Conservation (phyloP, 2,888 invertebrate species). For the Yponomeuta malinellus region DNA sequence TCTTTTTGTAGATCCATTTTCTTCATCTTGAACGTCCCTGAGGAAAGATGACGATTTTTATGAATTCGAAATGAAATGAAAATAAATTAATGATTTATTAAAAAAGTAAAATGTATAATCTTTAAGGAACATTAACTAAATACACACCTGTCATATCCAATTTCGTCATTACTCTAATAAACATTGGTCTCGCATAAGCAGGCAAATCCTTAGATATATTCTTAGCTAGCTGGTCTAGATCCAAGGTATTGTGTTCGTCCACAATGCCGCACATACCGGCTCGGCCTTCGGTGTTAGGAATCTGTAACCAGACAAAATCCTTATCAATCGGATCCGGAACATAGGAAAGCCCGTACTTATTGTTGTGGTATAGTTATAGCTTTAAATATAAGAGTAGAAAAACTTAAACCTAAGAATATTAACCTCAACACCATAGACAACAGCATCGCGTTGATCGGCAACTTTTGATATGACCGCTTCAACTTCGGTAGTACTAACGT, state of each 20-base stretch:
- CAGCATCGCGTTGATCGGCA: constrained; percentile 89
- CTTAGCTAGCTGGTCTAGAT: constrained; percentile 77
- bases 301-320: constrained; percentile 44
- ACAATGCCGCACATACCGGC: constrained; percentile 98
- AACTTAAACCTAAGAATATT: constrained; percentile 17
- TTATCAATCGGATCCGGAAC: background rate
- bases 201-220: constrained; percentile 85
- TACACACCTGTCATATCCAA: constrained; percentile 92
- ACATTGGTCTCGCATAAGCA: constrained; percentile 92
- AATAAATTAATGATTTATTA: background rate
- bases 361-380: too few species aligned
- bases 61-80: too few species aligned
- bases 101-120: background rate
- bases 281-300: constrained; percentile 87
- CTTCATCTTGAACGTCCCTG: constrained; percentile 97
- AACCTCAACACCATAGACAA: constrained; percentile 96
- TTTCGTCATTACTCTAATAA: constrained; percentile 88
- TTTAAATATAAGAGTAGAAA: too few species aligned
- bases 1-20: constrained; percentile 95
- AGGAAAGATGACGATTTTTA: too few species aligned
- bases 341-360: too few species aligned
- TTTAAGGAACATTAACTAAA: too few species aligned
- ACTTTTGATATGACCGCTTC: constrained; percentile 93
- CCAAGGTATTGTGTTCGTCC: constrained; percentile 81
- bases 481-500: constrained; percentile 98